Evolutionary conservation across 2,888 invertebrate genomes (phyloP), one percentile per base, ranked within the genome.

Genomic region (Silvanus unidentatus): DNA sequence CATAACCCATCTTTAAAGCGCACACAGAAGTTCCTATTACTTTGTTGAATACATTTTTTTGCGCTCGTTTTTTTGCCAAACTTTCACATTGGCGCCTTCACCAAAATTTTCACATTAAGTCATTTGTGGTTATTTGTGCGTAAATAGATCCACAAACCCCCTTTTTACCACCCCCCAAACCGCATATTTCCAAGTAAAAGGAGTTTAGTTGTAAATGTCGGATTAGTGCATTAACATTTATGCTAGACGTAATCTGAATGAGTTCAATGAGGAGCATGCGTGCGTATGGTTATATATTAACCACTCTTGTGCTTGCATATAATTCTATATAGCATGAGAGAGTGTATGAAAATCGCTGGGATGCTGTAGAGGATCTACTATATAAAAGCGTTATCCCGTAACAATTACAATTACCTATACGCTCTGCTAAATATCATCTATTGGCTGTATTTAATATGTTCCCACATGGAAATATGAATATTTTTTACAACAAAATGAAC

Each of bases 211-310:
- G 63, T 65, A 68, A 70, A 68, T 67, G 67, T 64, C 65, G 66
- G 68, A 69, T 70, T 70, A 70, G 58, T 63, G 67, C 62, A 69
- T 69, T 69, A 70, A 70, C 69, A 70, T 69, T 69, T 65, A 69
- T 67, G 69, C 60, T 66, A 65, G 66, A 67, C 62, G 60, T 62
- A 64, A 51, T 66, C 52, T 66, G 65, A 70, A 70, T 69, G 64
- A 64, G 67, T 66, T 64, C 64, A 55, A 51, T 57, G 58, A 57
- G 51, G 61, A 53, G 57, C 59, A 59, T 64, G 63, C 62, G 64
- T 64, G 63, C 60, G 60, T 63, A 59, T 55, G 57, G 56, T 60
- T 49, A 63, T 55, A 62, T 63, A 64, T 64, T 60, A 61, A 56
- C 56, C 53, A 53, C 52, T 59, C 52, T 54, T 52, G 52, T 40